Base-by-base conservation (phyloP, 1,140 invertebrate species). In the Sarcophaga peregrina region DNA sequence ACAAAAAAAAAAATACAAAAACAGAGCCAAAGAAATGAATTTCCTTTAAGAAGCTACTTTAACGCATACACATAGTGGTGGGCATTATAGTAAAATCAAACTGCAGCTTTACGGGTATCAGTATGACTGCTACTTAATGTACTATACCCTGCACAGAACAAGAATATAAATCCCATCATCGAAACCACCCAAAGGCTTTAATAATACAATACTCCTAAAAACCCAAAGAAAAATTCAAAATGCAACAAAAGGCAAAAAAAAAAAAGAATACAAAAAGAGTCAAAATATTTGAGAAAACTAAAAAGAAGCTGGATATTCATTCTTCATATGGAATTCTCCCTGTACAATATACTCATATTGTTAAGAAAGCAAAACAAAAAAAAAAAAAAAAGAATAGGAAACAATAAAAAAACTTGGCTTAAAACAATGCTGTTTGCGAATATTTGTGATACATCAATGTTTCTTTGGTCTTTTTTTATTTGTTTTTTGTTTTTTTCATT, bases 151-250 rank as follows among this genome's bases (percentile, higher is more conserved):
- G 17, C 62, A 68, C 25, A 37, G 25, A 37, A 68, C n/a, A 68
- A 68, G 20, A 17, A 68, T 68, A 68, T 68, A 68, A 68, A 68
- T 68, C 62, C 62, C 62, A 68, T 68, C 62, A 68, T 68, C 62
- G 20, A 68, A 68, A 68, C 62, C 62, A 68, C 62, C 62, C 62
- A 68, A 68, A 68, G 62, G 62, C 62, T 68, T 58, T 68, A 68
- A 68, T 68, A 68, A 68, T 68, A 58, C 54, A 13, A 58, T n/a
- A 58, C 15, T 5, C 3, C 20, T 20, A 37, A 62, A 58, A 58
- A n/a, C 3, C 0, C 20, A 37, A 62, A 62, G 8, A 25, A 20
- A 68, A 3, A 8, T 68, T 17, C 9, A 68, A 58, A 58, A 58
- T n/a, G 15, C 54, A 58, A 15, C 54, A n/a, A n/a, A 13, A n/a